Base-by-base conservation (phyloP, 2,113 vertebrate species). In the Sminthopsis crassicaudata region DNA sequence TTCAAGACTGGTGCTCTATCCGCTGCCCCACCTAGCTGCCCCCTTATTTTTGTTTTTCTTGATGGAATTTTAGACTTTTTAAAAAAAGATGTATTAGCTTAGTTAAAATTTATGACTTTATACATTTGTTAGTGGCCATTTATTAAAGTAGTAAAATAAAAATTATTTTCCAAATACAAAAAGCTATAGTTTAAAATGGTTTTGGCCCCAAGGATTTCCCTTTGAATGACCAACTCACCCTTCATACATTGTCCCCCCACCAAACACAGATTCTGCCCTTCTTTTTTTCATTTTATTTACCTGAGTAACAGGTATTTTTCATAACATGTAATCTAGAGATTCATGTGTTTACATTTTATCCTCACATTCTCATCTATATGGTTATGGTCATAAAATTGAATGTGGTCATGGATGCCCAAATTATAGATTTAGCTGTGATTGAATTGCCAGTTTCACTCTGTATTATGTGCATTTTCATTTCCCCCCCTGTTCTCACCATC, bases 271-370 rank as follows among this genome's bases (percentile, higher is more conserved):
- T 42, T 84, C n/a, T 22, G 51, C 89, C 16, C 24, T 95, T 3
- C 76, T 90, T 95, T 96, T 96, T 95, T 53, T 89, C 12, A 51
- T 90, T 92, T 94, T 93, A 57, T 89, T 60, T 96, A 48, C 53
- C 3, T 57, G 22, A 76, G 91, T 92, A 4, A 51, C 55, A 84
- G 42, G 12, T 0, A 3, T 50, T 91, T 93, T 91, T 93, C 1
- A 92, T 52, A 46, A 3, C 55, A 12, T 54, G 2, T 54, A 93
- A 88, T 91, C 96, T 36, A 95, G 1, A 53, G 90, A 26, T 46
- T 84, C 53, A 14, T 55, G 12, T 91, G 90, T 91, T 22, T 16
- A 96, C 19, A 51, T 54, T 53, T 96, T 91, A 52, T 24, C 46
- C 27, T 46, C n/a, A n/a, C 19, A 93, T 14, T 92, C 57, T 51